Evolutionary conservation across 2,113 vertebrate genomes (phyloP).

Genomic region (Oreochromis spilurus): DNA sequence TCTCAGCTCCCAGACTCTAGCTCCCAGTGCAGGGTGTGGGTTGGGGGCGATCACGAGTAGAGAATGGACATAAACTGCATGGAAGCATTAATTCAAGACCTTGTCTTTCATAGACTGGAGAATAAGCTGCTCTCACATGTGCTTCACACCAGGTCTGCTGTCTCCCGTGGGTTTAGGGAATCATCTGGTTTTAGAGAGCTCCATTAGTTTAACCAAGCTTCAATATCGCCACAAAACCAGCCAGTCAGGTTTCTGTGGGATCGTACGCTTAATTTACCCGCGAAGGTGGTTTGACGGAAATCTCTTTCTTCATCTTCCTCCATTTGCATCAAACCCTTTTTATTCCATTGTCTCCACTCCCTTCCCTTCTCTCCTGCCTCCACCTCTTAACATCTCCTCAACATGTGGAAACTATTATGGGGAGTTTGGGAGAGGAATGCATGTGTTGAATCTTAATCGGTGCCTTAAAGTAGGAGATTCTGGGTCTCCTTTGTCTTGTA

Average conservation of each 20-base stretch:
- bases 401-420: slow-evolving; percentile 76
- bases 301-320: slow-evolving; percentile 3
- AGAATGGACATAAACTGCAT: slow-evolving; percentile 50
- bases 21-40: slow-evolving; percentile 51
- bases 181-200: slow-evolving; percentile 27
- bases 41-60: not conserved
- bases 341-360: slow-evolving; percentile 4
- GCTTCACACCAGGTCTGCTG: slow-evolving; percentile 52
- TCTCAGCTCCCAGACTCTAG: slow-evolving; percentile 55
- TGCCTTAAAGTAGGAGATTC: slow-evolving; percentile 63
- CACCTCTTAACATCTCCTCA: slow-evolving; percentile 46
- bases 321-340: slow-evolving; percentile 24
- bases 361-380: slow-evolving; percentile 19
- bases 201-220: slow-evolving; percentile 34
- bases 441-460: slow-evolving; percentile 73
- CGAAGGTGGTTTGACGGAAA: slow-evolving; percentile 15
- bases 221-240: slow-evolving; percentile 17
- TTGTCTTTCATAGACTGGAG: slow-evolving; percentile 62
- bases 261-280: slow-evolving; percentile 14
- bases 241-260: not conserved
- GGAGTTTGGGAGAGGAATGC: slow-evolving; percentile 69
- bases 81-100: slow-evolving; percentile 66
- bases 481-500: slow-evolving; percentile 62
- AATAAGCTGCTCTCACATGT: slow-evolving; percentile 62
- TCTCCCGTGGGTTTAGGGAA: slow-evolving; percentile 38